Evolutionary conservation across 2,113 vertebrate species (phyloP), one percentile per base, ranked within the genome.

Genomic region (Cyprinodon brontotheroides): DNA sequence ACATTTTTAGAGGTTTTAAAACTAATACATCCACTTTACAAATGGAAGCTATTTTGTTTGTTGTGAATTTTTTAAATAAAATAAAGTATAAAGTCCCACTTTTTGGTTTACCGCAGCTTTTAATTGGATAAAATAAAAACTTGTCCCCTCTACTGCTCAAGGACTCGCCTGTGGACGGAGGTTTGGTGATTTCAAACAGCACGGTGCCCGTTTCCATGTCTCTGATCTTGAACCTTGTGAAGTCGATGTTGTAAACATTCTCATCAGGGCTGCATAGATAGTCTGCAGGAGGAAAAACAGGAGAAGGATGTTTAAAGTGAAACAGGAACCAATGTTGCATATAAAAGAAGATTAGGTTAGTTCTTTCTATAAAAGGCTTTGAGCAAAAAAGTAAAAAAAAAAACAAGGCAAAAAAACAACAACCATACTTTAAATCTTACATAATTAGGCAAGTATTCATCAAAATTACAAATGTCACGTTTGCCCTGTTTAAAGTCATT

Each of bases 141-240:
- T 39, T 20, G 45, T 38, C 5, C 57, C 61, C 10, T 17, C 4
- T 43, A 0, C 2, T 14, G 40, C 53, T 50, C 2, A 13, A 36
- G 7, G 59, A 80, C 81, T 89, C 71, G 94, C 97, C 97, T 70
- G 95, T 93, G 7, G 94, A 92, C 4, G 97, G 96, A 63, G 98
- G 97, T 72, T 99, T 99, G 89, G 96, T 99, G 92, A 99, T 99
- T 92, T 99, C 98, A 92, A 99, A 99, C 79, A 99, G 94, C 60
- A 99, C 96, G 0, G 97, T 98, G 82, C 94, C 95, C 0, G 98
- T 97, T 84, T 99, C 98, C 96, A 99, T 97, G 92, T 99, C 98
- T 70, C 97, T 95, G 90, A 99, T 99, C 95, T 99, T 99, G 89
- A 99, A 99, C 85, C 98, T 93, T 75, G 98, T 96, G 89, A 99